Evolutionary conservation across 1,140 invertebrate species (phyloP), one percentile per base, ranked within the genome.

Genomic region (Mactra quadrangularis): DNA sequence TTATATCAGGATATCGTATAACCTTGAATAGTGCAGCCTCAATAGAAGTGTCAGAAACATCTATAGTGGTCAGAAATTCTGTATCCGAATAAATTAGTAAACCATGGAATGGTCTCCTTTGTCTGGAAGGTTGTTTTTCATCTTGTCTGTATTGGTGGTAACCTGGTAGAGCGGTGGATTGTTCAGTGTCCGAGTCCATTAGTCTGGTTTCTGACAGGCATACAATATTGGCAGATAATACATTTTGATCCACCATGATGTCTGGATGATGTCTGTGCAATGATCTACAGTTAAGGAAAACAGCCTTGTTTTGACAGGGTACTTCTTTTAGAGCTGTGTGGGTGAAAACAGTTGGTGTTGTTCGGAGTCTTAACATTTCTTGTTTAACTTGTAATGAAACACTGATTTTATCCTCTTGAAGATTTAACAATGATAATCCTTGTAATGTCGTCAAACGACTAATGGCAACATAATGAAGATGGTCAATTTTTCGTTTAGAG

Each of bases 401-500:
- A 27, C 57, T 11, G 29, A 76, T 76, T 33, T 76, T 76, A 35
- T 76, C 52, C 45, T 31, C 22, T 33, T 76, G 33, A 13, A 76
- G 41, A 13, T 76, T 76, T 13, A n/a, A 27, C 29, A 76, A 62
- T n/a, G 45, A 11, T n/a, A 76, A 57, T 7, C 57, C 57, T 17
- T 47, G 27, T 9, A 76, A 17, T 27, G 31, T 38, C 31, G 29
- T 25, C 7, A 76, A n/a, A 9, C 74, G 29, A 45, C 74, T 76
- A 2, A 76, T n/a, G 19, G 74, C 74, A 19, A 76, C 74, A 76
- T 76, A 76, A 76, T 62, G 74, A 19, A 76, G 62, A 22, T 76
- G 74, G 29, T 76, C 27, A 25, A 76, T 45, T 50, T 31, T n/a
- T n/a, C 74, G 29, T 47, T 17, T n/a, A 27, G 38, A 31, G 17